Evolutionary conservation across 2,113 vertebrate species (phyloP).

Genomic region (Hippolais icterina): DNA sequence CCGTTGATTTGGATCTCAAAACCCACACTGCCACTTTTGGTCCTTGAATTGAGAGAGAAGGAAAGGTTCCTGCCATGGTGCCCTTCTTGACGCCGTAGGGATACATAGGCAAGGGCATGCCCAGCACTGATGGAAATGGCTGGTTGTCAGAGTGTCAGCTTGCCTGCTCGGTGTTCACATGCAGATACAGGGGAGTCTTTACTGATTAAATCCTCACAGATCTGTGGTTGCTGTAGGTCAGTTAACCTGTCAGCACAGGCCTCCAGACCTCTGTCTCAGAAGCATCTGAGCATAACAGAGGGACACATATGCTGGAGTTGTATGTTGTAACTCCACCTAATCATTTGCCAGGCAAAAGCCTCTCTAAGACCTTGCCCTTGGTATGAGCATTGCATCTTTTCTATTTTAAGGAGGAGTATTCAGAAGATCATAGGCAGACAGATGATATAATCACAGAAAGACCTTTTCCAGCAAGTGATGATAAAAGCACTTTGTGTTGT

Average conservation of each 20-base stretch:
- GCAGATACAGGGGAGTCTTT: neutral
- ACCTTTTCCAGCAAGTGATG: neutral
- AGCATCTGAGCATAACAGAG: neutral
- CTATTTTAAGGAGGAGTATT: neutral
- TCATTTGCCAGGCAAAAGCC: neutral
- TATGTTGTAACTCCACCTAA: neutral
- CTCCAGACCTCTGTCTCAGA: neutral
- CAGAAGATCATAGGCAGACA: neutral
- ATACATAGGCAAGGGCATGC: rapidly evolving
- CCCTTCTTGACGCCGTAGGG: rapidly evolving
- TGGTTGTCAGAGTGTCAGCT: neutral
- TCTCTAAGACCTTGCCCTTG: neutral
- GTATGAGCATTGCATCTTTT: neutral
- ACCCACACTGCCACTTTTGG: too few species aligned
- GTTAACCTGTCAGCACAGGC: neutral
- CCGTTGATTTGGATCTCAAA: neutral
- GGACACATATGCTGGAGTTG: neutral
- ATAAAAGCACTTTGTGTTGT: neutral
- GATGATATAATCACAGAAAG: neutral
- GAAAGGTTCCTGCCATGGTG: neutral
- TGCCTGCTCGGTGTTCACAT: neutral
- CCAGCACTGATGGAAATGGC: neutral
- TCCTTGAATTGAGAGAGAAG: neutral
- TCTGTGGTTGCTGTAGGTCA: neutral
- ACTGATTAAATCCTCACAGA: neutral